Conservation (phyloP, 2,113 vertebrate genomes). For the Camelus dromedarius region DNA sequence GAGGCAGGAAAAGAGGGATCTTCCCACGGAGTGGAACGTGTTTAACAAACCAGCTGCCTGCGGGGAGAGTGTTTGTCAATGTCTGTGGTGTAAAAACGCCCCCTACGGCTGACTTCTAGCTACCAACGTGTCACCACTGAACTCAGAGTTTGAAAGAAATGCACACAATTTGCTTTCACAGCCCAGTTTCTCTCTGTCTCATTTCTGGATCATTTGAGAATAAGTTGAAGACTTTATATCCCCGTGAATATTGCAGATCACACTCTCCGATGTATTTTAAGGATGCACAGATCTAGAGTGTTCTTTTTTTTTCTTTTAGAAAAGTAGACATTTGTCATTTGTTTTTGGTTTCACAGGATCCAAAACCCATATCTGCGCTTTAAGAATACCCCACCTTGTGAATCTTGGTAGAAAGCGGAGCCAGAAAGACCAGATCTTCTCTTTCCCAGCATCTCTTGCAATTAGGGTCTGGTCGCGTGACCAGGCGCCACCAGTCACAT, state of each 20-base stretch:
- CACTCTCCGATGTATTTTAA: not conserved
- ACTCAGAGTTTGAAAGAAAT: not conserved
- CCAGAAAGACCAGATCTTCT: rapidly evolving
- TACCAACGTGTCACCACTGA: rapidly evolving
- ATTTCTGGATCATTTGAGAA: not conserved
- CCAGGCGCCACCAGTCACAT: not conserved
- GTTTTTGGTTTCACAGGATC: not conserved
- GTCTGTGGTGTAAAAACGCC: not conserved
- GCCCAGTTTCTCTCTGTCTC: not conserved
- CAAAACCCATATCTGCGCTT: not conserved
- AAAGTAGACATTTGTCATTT: not conserved
- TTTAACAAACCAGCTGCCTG: not conserved
- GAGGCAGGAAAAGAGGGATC: too few relatives aligned
- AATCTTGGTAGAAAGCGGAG: not conserved
- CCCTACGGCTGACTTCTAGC: rapidly evolving
- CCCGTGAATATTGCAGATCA: not conserved
- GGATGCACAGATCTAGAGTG: not conserved
- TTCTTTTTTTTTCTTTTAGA: not conserved
- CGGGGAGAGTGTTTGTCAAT: rapidly evolving
- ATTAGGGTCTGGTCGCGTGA: not conserved
- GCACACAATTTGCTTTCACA: not conserved
- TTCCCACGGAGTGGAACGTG: not conserved
- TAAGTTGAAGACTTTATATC: not conserved
- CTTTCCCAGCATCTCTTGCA: not conserved
- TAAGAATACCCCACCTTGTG: not conserved